These are phyloP conservation scores for Urophycis tenuis DNA, from an alignment of 2,797 vertebrate species.

Conservation along the genomic window DNA sequence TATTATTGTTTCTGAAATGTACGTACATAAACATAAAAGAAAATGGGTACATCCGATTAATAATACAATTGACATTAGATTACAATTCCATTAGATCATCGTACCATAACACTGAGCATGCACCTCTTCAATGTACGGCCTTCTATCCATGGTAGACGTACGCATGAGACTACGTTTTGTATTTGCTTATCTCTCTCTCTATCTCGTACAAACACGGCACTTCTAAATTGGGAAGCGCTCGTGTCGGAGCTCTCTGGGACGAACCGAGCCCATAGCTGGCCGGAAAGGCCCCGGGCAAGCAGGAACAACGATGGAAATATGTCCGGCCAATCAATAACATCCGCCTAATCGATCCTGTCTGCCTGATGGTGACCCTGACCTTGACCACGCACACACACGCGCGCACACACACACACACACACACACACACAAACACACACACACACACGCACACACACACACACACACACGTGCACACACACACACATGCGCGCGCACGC, in stretches of 20 bases:
- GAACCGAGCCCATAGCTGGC: not conserved
- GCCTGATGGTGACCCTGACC: conserved; percentile 4
- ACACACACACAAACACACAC: not conserved
- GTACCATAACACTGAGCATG: not conserved
- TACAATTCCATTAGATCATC: too few relatives aligned
- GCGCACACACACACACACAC: not conserved
- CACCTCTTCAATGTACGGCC: not conserved
- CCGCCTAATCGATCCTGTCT: conserved; percentile 1
- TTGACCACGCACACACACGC: not conserved
- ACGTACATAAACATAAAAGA: not conserved
- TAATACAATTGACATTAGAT: not conserved
- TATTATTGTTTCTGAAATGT: too few relatives aligned
- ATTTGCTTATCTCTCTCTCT: not conserved
- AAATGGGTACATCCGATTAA: not conserved
- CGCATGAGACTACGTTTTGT: not conserved
- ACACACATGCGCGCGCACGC: not conserved
- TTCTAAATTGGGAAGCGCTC: not conserved
- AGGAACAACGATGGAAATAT: conserved; percentile 5
- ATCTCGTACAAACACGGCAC: not conserved
- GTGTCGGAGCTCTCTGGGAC: not conserved
- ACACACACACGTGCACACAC: not conserved
- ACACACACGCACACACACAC: not conserved
- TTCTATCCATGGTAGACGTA: not conserved
- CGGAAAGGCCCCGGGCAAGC: not conserved
- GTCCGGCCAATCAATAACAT: conserved; percentile 4